Evolutionary conservation across 2,888 invertebrate genomes (phyloP).

Genomic region (Pseudococcus longispinus): DNA sequence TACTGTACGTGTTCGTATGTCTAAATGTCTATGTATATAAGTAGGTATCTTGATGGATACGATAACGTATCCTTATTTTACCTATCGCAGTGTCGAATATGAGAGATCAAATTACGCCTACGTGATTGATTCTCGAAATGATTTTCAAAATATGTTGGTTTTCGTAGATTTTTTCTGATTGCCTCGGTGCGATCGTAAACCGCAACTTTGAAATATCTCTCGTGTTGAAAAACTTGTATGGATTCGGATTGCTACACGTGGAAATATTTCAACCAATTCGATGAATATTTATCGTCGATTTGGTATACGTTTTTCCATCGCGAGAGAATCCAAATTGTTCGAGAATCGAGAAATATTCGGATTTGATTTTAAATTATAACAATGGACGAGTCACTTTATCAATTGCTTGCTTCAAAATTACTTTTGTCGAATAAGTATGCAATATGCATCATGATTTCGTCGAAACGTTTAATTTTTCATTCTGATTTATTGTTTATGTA

Average conservation of each 20-base stretch:
- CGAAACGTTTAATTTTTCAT: too few relatives aligned
- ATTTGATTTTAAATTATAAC: too few relatives aligned
- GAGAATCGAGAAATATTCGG: neutral
- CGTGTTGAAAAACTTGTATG: neutral
- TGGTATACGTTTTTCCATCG: neutral
- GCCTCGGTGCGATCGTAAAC: neutral
- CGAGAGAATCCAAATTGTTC: neutral
- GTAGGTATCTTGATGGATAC: neutral
- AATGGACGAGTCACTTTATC: too few relatives aligned
- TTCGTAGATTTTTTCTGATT: neutral
- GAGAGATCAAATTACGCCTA: neutral
- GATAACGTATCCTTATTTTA: neutral
- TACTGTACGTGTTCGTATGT: neutral
- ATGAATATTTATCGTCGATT: neutral
- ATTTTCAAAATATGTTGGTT: neutral
- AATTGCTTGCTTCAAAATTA: too few relatives aligned
- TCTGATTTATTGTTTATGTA: too few relatives aligned
- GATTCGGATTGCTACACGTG: neutral
- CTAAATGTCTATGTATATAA: neutral
- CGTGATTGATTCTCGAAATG: neutral
- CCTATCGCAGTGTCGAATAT: neutral
- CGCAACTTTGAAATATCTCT: neutral
- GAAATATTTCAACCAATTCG: neutral
- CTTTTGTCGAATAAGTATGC: too few relatives aligned
- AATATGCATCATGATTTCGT: too few relatives aligned